A percentile compares a stretch with the other conserved stretches of the same genome.
These are phyloP conservation scores for Harmothoe impar DNA, from an alignment of 2,888 invertebrate genomes.

Conservation along the genomic window DNA sequence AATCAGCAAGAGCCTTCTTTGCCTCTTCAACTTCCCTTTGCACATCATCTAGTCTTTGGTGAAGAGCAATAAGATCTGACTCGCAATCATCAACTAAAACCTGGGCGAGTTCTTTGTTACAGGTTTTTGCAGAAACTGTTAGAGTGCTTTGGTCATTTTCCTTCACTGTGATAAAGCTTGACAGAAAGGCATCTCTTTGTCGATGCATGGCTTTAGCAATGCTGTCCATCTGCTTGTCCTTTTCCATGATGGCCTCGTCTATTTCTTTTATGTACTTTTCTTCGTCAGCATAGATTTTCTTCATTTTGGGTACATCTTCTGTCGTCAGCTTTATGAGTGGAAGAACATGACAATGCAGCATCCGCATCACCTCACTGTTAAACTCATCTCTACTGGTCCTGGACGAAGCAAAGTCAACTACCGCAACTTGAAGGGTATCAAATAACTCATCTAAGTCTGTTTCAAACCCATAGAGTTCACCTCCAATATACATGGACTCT, in stretches of 20 bases:
- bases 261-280: constrained; percentile 25
- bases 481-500: constrained; percentile 70
- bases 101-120: constrained; percentile 57
- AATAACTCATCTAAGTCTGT: constrained; percentile 77
- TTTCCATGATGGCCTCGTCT: constrained; percentile 43
- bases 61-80: constrained; percentile 72
- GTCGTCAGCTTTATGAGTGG: constrained; percentile 74
- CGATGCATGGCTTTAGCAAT: constrained; percentile 54
- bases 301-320: constrained; percentile 72
- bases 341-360: constrained; percentile 78
- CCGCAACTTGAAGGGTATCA: constrained; percentile 62
- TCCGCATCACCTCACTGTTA: constrained; percentile 69
- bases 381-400: constrained; percentile 66
- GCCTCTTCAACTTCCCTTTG: constrained; percentile 73
- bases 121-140: constrained; percentile 1
- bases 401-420: constrained; percentile 60
- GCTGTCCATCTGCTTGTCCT: constrained; percentile 59
- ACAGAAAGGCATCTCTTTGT: constrained; percentile 63
- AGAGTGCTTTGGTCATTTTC: constrained; percentile 28
- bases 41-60: constrained; percentile 71
- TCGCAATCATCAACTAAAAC: constrained; percentile 70
- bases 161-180: neutral
- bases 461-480: constrained; percentile 76
- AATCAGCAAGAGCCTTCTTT: constrained; percentile 57
- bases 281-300: constrained; percentile 60